Conservation (phyloP, 2,113 vertebrate genomes). For the Hyaena hyaena region DNA sequence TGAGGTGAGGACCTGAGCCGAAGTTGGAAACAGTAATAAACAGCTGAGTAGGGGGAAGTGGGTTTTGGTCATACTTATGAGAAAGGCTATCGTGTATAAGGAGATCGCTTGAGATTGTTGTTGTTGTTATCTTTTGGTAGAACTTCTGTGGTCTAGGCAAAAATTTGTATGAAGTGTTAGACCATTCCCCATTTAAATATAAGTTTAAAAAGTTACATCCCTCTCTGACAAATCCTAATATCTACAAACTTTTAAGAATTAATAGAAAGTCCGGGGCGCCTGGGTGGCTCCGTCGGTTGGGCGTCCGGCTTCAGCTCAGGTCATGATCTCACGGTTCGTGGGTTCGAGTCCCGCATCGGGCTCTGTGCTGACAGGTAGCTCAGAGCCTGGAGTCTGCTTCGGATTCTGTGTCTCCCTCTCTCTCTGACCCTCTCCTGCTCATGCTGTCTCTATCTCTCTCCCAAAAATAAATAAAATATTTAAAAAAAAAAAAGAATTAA, state of each 20-base stretch:
- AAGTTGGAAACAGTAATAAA: not conserved
- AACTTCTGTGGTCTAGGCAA: not conserved
- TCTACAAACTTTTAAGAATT: not conserved
- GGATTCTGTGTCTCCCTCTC: no score
- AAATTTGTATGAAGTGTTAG: not conserved
- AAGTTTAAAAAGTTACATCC: not conserved
- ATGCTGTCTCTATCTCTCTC: no score
- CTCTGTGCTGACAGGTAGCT: no score
- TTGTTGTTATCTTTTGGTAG: not conserved
- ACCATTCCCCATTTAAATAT: not conserved
- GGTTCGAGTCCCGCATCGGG: no score
- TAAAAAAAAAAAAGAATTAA: not conserved
- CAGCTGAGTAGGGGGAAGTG: not conserved
- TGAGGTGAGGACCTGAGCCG: no score
- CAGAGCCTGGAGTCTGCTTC: no score
- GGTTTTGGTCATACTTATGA: not conserved
- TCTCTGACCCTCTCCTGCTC: no score
- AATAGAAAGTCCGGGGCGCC: not conserved
- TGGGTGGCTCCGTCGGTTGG: no score
- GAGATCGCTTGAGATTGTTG: not conserved
- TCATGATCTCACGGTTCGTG: no score
- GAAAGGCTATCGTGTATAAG: not conserved
- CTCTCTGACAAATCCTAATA: not conserved
- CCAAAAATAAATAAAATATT: no score
- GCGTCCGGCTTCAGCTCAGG: no score